Base-by-base conservation (phyloP, 2,113 vertebrate species). In the Aldabrachelys gigantea region DNA sequence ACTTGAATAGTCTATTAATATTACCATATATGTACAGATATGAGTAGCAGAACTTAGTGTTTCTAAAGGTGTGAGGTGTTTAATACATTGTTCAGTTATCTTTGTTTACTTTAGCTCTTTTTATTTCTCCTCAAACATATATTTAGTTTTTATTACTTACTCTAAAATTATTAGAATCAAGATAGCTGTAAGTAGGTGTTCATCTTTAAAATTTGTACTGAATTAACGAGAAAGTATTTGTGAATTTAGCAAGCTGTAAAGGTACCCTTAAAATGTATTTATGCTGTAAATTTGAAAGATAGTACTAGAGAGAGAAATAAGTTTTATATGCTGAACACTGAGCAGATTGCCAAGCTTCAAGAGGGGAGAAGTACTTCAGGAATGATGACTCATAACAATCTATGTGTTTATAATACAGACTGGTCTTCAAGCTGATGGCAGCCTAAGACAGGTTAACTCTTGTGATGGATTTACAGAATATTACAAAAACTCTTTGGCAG, bases 381-480 rank as follows among this genome's bases (percentile, higher is more conserved):
- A 2, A 16, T 88, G 8, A 21, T 49, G 4, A 24, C 25, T 90
- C 47, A 59, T 47, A 2, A 10, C 82, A 38, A 4, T 85, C 3
- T 47, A 21, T 84, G 24, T 65, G 17, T 54, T 90, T 53, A 12
- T 75, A 76, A 54, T 84, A 9, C 91, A 99, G 98, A 97, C 93
- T 94, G 89, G 93, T 92, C 92, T 72, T 97, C 97, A 97, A 50
- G 72, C 91, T 85, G 98, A 99, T 95, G 92, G 97, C 95, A 97
- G 97, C 38, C 98, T 99, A 88, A 98, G 98, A 95, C 98, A 98
- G 0, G 98, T 99, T 89, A 98, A 98, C 98, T 99, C 99, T 17
- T 99, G 98, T 5, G 97, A 98, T 87, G 99, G 98, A 27, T 99
- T 99, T 96, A 98, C 98, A 8, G 99, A 99, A 56, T 98, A 98